phyloP scores from a whole-genome alignment of 2,113 vertebrate genomes.

The Periophthalmus modestus region DNA sequence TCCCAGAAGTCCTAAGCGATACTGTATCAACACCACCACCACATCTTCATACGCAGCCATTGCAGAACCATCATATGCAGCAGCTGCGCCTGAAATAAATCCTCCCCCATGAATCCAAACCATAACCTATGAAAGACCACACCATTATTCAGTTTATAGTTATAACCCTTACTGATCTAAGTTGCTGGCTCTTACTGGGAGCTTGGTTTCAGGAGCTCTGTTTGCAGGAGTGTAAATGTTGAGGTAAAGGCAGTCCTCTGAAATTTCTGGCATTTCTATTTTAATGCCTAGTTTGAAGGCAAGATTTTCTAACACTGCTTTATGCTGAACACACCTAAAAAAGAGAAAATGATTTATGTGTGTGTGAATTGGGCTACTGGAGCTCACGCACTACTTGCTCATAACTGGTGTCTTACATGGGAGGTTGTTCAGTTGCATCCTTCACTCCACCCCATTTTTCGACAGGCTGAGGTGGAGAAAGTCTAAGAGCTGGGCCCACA shows the following conservation, averaged over 20 bases:
- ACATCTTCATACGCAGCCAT: too few relatives aligned
- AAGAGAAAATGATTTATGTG: neutral
- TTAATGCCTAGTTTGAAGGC: rapidly evolving
- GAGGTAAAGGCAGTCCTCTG: slow-evolving; percentile 80
- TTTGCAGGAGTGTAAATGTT: slow-evolving; percentile 75
- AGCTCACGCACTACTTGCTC: neutral
- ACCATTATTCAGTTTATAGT: neutral
- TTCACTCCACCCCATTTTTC: slow-evolving; percentile 81
- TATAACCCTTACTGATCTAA: neutral
- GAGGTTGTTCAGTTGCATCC: too few relatives aligned
- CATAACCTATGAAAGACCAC: slow-evolving; percentile 78
- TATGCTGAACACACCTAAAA: slow-evolving; percentile 69
- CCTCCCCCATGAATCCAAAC: slow-evolving; percentile 88
- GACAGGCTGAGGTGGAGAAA: slow-evolving; percentile 78
- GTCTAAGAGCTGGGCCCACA: slow-evolving; percentile 76
- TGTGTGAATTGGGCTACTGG: neutral
- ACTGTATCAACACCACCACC: too few relatives aligned
- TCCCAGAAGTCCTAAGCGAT: slow-evolving; percentile 81
- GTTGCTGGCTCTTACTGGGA: slow-evolving; percentile 68
- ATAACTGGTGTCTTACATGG: too few relatives aligned
- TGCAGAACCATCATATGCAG: slow-evolving; percentile 79
- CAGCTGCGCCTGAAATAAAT: slow-evolving; percentile 65
- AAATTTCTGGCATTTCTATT: slow-evolving; percentile 50
- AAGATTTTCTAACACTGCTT: rapidly evolving
- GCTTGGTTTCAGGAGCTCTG: slow-evolving; percentile 52